Base-by-base conservation (phyloP, 1,140 invertebrate genomes). In the Eubasilissa regina region DNA sequence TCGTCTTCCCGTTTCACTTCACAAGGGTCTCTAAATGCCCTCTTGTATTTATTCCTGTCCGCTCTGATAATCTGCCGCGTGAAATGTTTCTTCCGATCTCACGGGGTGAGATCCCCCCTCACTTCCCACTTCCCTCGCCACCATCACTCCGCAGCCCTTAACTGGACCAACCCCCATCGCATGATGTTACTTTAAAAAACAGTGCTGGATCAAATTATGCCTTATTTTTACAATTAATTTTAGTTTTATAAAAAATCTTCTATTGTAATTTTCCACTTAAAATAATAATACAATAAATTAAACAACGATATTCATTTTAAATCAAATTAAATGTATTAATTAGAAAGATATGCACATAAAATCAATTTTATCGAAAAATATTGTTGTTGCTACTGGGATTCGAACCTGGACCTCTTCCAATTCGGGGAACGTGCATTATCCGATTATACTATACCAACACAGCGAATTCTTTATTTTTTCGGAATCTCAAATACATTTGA, bases 141-240 rank as follows among this genome's bases (percentile, higher is more conserved):
- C 58, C 21, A 10, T 21, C 58, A n/a, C 55, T 21, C 21, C 17
- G 1, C 55, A 58, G 4, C 55, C 60, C 60, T 25, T 64, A 64
- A 15, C 60, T 64, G 64, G 64, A 68, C 64, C 44, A 68, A 45
- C 64, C 64, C 64, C 64, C 44, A 45, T 47, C 19, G 17, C 44
- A 10, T 47, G 15, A 47, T 68, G 7, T 68, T 44, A 17, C 64
- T 11, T 45, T 45, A 64, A 64, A 64, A 35, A 13, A 43, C 60
- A 43, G 19, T 3, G 60, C 60, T 13, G 60, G 60, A 6, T n/a
- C 8, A 3, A 0, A 64, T 51, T 51, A 13, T 13, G n/a, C 1
- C 3, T 15, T 12, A 48, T 9, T 9, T 9, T 48, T 9, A 48
- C 13, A 48, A 9, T 9, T 48, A 48, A 48, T 48, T 9, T 48